phyloP scores from a whole-genome alignment of 1,140 invertebrate species.

The Caenorhabditis briggsae region DNA sequence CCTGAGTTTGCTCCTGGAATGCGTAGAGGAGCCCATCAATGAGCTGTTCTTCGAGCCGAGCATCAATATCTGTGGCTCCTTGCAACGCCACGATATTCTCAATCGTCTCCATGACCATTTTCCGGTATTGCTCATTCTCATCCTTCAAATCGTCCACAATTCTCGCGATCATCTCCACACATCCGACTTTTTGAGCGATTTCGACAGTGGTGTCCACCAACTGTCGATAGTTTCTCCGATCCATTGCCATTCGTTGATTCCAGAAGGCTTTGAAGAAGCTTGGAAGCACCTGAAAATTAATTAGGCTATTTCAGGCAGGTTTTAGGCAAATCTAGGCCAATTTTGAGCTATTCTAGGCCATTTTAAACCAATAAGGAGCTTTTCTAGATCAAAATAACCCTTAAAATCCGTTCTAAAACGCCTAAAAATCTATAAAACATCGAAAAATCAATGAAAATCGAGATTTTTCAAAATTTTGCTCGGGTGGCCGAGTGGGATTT shows the following conservation, averaged over 20 bases:
- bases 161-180: conserved; percentile 96
- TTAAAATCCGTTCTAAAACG: too few relatives aligned
- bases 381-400: too few relatives aligned
- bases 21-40: conserved; percentile 84
- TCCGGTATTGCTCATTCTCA: conserved; percentile 97
- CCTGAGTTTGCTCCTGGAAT: conserved; percentile 80
- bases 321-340: too few relatives aligned
- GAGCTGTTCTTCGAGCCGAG: conserved; percentile 94
- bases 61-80: conserved; percentile 97
- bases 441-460: too few relatives aligned
- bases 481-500: too few relatives aligned
- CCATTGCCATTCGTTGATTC: conserved; percentile 99
- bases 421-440: too few relatives aligned
- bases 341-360: too few relatives aligned
- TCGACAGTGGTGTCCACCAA: conserved; percentile 99
- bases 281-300: conserved; percentile 83
- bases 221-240: conserved; percentile 95
- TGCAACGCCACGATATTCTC: conserved; percentile 97
- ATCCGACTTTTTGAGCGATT: conserved; percentile 99
- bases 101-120: conserved; percentile 99
- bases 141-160: conserved; percentile 99
- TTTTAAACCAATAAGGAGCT: too few relatives aligned
- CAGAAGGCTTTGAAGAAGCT: conserved; percentile 99
- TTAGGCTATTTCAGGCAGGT: too few relatives aligned
- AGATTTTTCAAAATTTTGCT: too few relatives aligned